Percentiles rank a stretch among this genome's conserved stretches.
These are phyloP conservation scores for Bradynema listronoti DNA, from an alignment of 1,140 invertebrate genomes.

Conservation along the genomic window DNA sequence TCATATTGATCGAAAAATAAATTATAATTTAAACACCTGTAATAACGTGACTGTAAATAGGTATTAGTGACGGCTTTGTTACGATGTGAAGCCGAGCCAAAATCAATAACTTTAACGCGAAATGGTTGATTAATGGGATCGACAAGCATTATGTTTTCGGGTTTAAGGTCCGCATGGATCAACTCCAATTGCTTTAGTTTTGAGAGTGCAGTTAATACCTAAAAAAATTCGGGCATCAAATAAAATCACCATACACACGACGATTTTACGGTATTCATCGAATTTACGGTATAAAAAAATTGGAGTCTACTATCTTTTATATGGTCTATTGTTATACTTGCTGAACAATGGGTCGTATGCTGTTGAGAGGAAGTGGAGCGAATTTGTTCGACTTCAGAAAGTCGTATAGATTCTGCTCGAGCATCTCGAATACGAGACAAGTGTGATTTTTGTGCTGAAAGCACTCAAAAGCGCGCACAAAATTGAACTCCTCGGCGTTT, in stretches of 20 bases:
- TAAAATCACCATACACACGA: too few species aligned
- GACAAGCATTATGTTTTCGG: slow-evolving; percentile 99
- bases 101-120: slow-evolving; percentile 85
- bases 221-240: too few species aligned
- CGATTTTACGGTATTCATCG: too few species aligned
- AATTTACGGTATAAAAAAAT: too few species aligned
- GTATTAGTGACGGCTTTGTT: slow-evolving; percentile 99
- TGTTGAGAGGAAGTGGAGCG: slow-evolving; percentile 71
- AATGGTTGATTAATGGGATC: slow-evolving; percentile 94
- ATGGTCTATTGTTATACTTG: too few species aligned
- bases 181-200: slow-evolving; percentile 97
- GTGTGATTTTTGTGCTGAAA: slow-evolving; percentile 99
- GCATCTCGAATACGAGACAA: slow-evolving; percentile 98
- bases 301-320: too few species aligned
- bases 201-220: slow-evolving; percentile 85
- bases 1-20: slow-evolving; percentile 14
- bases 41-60: slow-evolving; percentile 96
- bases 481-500: slow-evolving; percentile 96
- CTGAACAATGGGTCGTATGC: slow-evolving; percentile 94
- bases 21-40: slow-evolving; percentile 63
- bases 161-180: slow-evolving; percentile 90
- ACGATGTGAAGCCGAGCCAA: slow-evolving; percentile 96
- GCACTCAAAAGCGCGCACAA: slow-evolving; percentile 97
- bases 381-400: slow-evolving; percentile 98
- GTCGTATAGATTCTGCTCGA: slow-evolving; percentile 99